These are phyloP conservation scores for Aythya baeri DNA, from an alignment of 2,113 vertebrate species.

Conservation along the genomic window DNA sequence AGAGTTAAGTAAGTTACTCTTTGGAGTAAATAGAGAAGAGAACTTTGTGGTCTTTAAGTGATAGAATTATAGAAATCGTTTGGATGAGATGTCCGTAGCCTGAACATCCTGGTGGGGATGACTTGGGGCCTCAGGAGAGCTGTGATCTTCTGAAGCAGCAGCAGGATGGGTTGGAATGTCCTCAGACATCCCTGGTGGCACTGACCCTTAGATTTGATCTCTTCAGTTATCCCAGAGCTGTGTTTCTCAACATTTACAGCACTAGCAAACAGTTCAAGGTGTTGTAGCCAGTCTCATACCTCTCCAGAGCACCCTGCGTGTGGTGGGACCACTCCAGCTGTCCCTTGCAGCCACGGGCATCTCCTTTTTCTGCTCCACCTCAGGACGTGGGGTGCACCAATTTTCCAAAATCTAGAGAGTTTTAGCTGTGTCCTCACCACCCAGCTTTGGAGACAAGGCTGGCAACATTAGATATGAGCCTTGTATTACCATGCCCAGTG, in stretches of 20 bases:
- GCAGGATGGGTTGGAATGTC: neutral
- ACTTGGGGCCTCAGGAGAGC: neutral
- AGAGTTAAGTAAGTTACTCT: neutral
- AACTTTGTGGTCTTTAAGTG: neutral
- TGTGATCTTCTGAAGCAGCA: neutral
- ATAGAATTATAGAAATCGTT: no score
- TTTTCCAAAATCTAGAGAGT: neutral
- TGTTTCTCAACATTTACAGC: neutral
- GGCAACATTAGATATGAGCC: neutral
- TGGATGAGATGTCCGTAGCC: neutral
- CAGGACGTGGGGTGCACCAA: rapidly evolving
- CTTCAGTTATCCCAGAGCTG: neutral
- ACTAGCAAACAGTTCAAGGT: neutral
- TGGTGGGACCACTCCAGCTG: neutral
- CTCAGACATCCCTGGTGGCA: neutral
- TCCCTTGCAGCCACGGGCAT: rapidly evolving
- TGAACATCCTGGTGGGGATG: neutral
- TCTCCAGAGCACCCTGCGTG: neutral
- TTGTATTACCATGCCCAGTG: rapidly evolving
- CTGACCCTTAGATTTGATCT: neutral
- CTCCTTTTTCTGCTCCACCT: neutral
- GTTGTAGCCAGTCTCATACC: neutral
- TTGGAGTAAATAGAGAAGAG: neutral
- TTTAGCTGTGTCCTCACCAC: neutral
- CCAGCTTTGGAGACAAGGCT: neutral